Conservation (phyloP, 2,888 invertebrate genomes). For the Lobophora halterata region DNA sequence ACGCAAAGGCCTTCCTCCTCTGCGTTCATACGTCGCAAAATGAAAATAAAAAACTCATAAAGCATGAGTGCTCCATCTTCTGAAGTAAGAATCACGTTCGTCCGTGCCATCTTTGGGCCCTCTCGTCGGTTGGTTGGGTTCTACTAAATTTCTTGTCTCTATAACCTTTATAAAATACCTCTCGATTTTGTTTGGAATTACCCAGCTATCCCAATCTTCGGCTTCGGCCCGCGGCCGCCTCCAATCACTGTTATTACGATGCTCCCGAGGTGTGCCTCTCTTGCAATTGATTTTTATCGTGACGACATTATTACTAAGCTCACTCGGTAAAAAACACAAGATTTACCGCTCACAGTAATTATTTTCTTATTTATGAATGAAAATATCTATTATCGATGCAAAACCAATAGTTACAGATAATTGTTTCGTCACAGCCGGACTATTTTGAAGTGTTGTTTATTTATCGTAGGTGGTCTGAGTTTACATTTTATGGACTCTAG, state of each 20-base stretch:
- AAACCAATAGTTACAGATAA: conserved; percentile 47
- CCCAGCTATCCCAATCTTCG: conserved; percentile 17
- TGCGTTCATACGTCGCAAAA: no score
- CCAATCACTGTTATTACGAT: conserved; percentile 64
- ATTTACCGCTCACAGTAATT: conserved; percentile 41
- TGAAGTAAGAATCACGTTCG: no score
- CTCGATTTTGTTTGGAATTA: conserved; percentile 11
- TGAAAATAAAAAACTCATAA: no score
- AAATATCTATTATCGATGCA: conserved; percentile 50
- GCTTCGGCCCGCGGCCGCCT: conserved; percentile 36
- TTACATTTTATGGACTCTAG: no score
- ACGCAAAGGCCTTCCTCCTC: no score
- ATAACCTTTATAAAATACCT: background rate
- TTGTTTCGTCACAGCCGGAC: conserved; percentile 35
- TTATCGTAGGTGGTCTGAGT: conserved; percentile 25
- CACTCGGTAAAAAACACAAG: conserved; percentile 46
- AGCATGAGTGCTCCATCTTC: no score
- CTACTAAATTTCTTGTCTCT: no score
- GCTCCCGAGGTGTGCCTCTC: conserved; percentile 60
- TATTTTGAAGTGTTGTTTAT: conserved; percentile 20
- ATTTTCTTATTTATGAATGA: conserved; percentile 52
- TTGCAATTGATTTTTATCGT: conserved; percentile 72
- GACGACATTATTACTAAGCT: conserved; percentile 68
- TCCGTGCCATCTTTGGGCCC: no score
- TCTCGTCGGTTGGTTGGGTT: no score